Conservation (phyloP, 2,888 invertebrate genomes). For the Epirrita christyi region DNA sequence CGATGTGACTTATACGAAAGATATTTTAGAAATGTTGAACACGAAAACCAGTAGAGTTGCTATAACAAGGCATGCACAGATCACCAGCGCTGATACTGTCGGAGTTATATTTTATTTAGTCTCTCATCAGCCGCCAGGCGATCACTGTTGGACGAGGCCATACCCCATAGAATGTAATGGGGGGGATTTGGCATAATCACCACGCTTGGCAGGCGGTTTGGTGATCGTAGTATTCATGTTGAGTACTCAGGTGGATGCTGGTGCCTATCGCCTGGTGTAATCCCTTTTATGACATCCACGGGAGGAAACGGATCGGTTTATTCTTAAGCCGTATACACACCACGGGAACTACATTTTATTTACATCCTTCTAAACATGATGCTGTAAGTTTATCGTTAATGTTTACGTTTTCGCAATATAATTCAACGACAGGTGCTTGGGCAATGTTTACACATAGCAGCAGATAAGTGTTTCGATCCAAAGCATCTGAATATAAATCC, state of each 20-base stretch:
- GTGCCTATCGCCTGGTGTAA: too few relatives aligned
- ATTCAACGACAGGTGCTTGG: constrained; percentile 67
- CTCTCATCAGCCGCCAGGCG: too few relatives aligned
- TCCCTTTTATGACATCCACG: too few relatives aligned
- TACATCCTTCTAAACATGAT: constrained; percentile 35
- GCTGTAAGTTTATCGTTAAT: constrained; percentile 31
- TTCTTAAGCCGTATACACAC: too few relatives aligned
- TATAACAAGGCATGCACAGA: constrained; percentile 10
- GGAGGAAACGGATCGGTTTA: too few relatives aligned
- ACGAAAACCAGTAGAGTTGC: constrained; percentile 15
- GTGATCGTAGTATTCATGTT: too few relatives aligned
- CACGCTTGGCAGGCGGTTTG: too few relatives aligned
- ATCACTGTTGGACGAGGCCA: too few relatives aligned
- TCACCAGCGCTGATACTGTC: constrained; percentile 12
- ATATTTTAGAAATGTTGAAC: constrained; percentile 8
- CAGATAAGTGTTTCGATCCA: constrained; percentile 42
- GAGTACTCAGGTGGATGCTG: too few relatives aligned
- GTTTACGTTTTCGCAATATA: constrained; percentile 56
- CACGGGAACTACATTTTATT: constrained; percentile 37
- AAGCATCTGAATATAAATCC: constrained; percentile 63
- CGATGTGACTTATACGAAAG: constrained; percentile 19
- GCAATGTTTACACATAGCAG: constrained; percentile 46
- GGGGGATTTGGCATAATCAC: too few relatives aligned
- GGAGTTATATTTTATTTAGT: constrained; percentile 34
- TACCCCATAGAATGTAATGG: too few relatives aligned